These are phyloP conservation scores for Struthio camelus DNA, from an alignment of 2,113 vertebrate genomes.

Conservation along the genomic window DNA sequence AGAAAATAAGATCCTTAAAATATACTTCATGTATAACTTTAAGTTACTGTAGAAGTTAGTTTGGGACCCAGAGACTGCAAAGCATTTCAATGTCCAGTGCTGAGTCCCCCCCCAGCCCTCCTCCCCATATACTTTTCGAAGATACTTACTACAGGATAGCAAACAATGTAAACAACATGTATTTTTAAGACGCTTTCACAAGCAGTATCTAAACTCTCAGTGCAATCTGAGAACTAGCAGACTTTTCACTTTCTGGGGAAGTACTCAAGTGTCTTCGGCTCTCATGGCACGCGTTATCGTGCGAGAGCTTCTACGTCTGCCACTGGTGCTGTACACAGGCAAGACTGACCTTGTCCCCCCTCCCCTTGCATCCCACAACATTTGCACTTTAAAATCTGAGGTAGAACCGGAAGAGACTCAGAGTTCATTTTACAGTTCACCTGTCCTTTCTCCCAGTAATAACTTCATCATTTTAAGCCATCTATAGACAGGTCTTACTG, in stretches of 20 bases:
- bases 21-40: background rate
- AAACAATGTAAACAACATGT: rapidly evolving
- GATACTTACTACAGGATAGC: background rate
- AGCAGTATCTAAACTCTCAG: background rate
- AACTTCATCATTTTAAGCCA: background rate
- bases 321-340: background rate
- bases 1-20: background rate
- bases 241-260: background rate
- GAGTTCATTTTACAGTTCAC: background rate
- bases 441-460: background rate
- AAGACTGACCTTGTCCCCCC: background rate
- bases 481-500: background rate
- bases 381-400: background rate
- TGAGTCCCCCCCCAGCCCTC: background rate
- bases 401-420: background rate
- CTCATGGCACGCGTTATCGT: background rate
- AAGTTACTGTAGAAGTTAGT: no score
- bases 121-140: background rate
- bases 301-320: background rate
- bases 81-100: background rate
- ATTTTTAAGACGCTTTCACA: background rate
- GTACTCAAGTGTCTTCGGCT: background rate
- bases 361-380: background rate
- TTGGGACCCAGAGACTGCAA: background rate
- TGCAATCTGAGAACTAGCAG: background rate